A percentile compares a stretch with the other conserved stretches of the same genome.
Conservation (phyloP, 2,888 invertebrate species). For the Campoletis raptor region DNA sequence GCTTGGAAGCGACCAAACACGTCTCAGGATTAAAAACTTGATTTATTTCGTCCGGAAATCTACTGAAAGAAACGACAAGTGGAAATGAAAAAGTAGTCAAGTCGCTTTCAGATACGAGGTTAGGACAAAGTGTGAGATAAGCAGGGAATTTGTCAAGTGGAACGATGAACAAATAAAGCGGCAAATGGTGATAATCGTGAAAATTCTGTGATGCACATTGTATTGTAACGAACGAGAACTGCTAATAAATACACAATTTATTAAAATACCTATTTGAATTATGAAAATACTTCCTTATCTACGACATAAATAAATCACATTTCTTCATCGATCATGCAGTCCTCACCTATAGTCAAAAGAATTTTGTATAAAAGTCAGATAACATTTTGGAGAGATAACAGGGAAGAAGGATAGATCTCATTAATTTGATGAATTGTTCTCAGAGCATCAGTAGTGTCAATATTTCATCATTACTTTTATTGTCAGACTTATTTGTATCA, state of each 20-base stretch:
- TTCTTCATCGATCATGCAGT: not conserved
- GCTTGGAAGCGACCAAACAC: not conserved
- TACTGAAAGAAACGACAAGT: not conserved
- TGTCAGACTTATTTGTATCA: slow-evolving; percentile 39
- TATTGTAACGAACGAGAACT: not conserved
- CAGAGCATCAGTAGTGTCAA: not conserved
- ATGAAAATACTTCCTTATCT: not conserved
- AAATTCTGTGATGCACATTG: not conserved
- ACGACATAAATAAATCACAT: not conserved
- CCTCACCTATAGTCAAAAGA: not conserved
- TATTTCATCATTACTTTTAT: slow-evolving; percentile 27
- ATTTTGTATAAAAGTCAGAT: not conserved
- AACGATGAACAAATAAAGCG: not conserved
- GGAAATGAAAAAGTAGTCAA: not conserved
- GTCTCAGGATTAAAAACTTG: too few relatives aligned
- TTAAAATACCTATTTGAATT: not conserved
- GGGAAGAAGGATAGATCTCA: not conserved
- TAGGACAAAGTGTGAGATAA: not conserved
- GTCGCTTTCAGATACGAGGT: not conserved
- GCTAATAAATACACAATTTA: not conserved
- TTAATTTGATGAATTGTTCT: not conserved
- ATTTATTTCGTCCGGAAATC: not conserved
- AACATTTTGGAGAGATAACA: not conserved
- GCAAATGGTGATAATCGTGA: not conserved
- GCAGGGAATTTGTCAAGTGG: not conserved